Evolutionary conservation across 2,113 vertebrate species (phyloP).

Genomic region (Nothoprocta perdicaria): DNA sequence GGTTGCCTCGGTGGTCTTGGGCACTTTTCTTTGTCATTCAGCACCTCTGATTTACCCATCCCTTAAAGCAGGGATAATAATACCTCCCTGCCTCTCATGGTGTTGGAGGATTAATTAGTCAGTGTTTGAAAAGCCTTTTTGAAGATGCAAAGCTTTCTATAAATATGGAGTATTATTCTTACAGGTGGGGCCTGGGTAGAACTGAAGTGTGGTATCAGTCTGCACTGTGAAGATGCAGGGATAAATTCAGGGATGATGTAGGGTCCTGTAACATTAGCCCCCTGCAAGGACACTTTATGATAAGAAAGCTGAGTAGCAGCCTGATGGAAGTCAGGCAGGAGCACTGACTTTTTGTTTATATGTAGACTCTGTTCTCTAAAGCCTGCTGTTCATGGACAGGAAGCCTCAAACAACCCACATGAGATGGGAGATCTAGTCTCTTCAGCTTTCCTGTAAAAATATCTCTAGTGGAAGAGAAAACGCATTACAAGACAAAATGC

Average conservation of each 20-base stretch:
- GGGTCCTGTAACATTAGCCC: not conserved
- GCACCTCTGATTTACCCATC: slow-evolving; percentile 42
- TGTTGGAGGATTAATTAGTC: slow-evolving; percentile 45
- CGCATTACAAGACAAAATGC: not conserved
- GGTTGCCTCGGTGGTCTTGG: slow-evolving; percentile 47
- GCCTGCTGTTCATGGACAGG: not conserved
- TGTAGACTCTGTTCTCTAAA: not conserved
- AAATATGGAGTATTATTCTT: not conserved
- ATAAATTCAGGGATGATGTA: not conserved
- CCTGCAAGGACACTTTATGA: not conserved
- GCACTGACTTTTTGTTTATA: not conserved
- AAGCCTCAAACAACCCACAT: not conserved
- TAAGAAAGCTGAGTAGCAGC: not conserved
- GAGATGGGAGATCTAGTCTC: not conserved
- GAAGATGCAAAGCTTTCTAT: slow-evolving; percentile 40
- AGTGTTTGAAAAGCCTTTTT: slow-evolving; percentile 45
- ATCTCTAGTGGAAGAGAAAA: not conserved
- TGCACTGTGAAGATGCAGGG: not conserved
- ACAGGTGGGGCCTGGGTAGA: not conserved
- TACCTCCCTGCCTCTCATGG: not conserved
- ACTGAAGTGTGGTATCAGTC: not conserved
- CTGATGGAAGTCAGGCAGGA: not conserved
- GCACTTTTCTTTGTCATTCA: slow-evolving; percentile 61
- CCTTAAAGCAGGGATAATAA: slow-evolving; percentile 25
- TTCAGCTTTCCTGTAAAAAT: not conserved